Base-by-base conservation (phyloP, 2,888 invertebrate genomes). In the Parthenolecanium corni region DNA sequence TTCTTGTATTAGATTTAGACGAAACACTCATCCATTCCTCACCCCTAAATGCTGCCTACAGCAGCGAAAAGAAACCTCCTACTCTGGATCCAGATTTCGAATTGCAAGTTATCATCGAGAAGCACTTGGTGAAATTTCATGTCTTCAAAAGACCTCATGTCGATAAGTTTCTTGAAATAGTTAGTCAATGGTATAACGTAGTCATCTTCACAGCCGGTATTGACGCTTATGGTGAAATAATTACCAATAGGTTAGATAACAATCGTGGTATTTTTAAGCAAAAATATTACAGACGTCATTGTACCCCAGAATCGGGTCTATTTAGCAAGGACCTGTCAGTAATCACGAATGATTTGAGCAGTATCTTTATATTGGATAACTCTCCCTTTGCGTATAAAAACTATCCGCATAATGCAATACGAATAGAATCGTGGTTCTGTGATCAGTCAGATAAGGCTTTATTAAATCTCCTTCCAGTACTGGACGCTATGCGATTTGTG, bases 11-110 rank as follows among this genome's bases (percentile, higher is more conserved):
- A 49, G 61, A 61, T 23, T 49, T 61, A 40, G 61, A 61, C 51
- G 61, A 61, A 61, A 61, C 61, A 16, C 51, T 61, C 16, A 61
- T 61, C 24, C 61, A 61, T 61, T 61, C 61, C 61, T 20, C 61
- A 36, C 49, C 61, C 4, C 38, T 49, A n/a, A 61, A 46, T 31
- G 38, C 61, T 36, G 49, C 61, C n/a, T 61, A 46, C 14, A 36
- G 23, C 14, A 51, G 38, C 40, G 61, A 61, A 21, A 49, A 49
- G 21, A 61, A 51, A 20, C 24, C 31, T n/a, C 21, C 49, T 11
- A 36, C 23, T 1, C n/a, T 61, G 11, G 61, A 61, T 11, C 61
- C 61, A 2, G 61, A 61, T 38, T 61, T 61, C 51, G 61, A 61
- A 31, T 21, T 61, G 40, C 46, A 61, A 38, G 61, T 61, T 5